Evolutionary conservation across 2,797 vertebrate genomes (phyloP).

Genomic region (Manis crassicaudata): DNA sequence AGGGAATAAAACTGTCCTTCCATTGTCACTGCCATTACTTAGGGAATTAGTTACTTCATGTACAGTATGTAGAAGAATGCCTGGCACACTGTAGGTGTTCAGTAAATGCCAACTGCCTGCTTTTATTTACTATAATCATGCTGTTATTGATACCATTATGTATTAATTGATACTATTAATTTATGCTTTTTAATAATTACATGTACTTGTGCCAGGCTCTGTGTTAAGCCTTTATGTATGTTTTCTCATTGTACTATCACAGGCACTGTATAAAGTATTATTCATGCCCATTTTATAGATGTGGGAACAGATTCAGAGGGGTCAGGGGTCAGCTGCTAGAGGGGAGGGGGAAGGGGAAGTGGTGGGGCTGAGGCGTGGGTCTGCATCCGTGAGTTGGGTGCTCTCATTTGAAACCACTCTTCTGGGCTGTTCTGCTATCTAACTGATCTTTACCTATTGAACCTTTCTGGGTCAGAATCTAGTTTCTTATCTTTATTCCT

Average conservation of each 20-base stretch:
- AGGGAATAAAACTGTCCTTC: background rate
- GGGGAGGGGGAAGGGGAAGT: fast-evolving
- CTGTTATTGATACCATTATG: background rate
- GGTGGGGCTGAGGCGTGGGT: background rate
- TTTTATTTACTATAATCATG: background rate
- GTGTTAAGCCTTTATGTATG: background rate
- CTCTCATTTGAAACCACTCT: background rate
- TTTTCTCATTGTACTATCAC: background rate
- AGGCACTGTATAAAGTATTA: fast-evolving
- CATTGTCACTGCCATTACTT: too few species aligned
- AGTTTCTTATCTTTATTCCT: background rate
- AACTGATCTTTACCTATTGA: too few species aligned
- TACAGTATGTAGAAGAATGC: background rate
- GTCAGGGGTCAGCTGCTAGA: background rate
- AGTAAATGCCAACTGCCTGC: too few species aligned
- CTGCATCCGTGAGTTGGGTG: fast-evolving
- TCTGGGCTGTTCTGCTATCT: background rate
- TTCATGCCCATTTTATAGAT: background rate
- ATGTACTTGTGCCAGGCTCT: background rate
- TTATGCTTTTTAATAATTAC: background rate
- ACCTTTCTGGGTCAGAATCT: background rate
- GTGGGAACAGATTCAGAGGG: background rate
- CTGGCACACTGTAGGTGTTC: too few species aligned
- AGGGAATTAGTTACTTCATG: background rate
- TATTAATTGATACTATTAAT: background rate